A percentile compares a stretch with the other conserved stretches of the same genome.
These are phyloP conservation scores for Andrena bucephala DNA, from an alignment of 2,888 invertebrate genomes.

Conservation along the genomic window DNA sequence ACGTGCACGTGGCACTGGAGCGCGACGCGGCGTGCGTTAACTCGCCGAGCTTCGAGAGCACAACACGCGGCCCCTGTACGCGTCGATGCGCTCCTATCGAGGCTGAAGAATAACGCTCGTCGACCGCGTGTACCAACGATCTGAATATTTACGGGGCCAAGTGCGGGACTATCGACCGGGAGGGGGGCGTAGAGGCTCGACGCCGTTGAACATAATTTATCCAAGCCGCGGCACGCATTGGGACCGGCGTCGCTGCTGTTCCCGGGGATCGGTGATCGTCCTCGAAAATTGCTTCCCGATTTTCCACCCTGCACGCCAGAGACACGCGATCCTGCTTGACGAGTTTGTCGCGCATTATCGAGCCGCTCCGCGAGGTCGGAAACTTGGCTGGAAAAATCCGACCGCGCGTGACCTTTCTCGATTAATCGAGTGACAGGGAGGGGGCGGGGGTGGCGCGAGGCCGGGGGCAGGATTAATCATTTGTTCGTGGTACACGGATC, in stretches of 20 bases:
- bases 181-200: background rate
- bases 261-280: background rate
- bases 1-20: conserved; percentile 65
- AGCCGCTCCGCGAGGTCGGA: background rate
- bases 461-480: conserved; percentile 20
- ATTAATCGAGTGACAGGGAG: conserved; percentile 23
- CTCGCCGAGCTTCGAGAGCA: conserved; percentile 21
- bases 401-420: conserved; percentile 21
- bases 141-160: conserved; percentile 37
- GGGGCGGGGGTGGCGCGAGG: background rate
- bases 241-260: background rate
- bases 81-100: conserved; percentile 26
- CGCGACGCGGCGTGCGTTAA: conserved; percentile 49
- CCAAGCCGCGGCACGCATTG: background rate
- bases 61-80: conserved; percentile 22
- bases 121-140: conserved; percentile 9
- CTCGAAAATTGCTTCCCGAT: conserved; percentile 25
- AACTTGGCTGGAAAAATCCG: background rate
- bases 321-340: conserved; percentile 6
- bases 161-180: background rate
- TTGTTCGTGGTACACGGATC: conserved; percentile 13
- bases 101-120: conserved; percentile 36
- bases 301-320: conserved; percentile 6
- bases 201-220: conserved; percentile 20
- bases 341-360: conserved; percentile 15